Conservation (phyloP, 1,140 invertebrate species). For the Phthorimaea operculella region DNA sequence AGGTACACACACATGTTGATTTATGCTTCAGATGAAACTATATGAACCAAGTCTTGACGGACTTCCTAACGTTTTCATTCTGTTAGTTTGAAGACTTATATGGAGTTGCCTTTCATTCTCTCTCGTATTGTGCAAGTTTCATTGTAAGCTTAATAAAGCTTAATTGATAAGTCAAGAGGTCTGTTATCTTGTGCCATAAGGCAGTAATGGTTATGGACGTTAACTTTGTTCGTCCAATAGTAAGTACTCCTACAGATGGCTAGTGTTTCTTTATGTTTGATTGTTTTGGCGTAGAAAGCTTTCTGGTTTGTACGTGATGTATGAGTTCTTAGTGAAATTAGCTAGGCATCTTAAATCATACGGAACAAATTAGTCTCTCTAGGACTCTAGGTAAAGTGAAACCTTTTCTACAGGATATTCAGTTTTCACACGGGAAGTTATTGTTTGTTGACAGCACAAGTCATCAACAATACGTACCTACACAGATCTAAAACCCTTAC, state of each 20-base stretch:
- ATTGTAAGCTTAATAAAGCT: constrained; percentile 19
- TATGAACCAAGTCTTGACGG: no score
- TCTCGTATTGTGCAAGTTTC: constrained; percentile 5
- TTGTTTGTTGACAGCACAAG: constrained; percentile 23
- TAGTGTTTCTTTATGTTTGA: not conserved
- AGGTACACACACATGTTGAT: not conserved
- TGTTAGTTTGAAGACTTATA: no score
- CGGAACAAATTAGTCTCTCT: not conserved
- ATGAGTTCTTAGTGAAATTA: no score
- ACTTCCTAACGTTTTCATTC: no score
- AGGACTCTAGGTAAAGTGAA: not conserved
- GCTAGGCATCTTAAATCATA: no score
- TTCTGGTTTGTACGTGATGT: no score
- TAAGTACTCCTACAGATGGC: not conserved
- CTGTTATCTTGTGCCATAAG: constrained; percentile 19
- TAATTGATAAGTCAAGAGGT: constrained; percentile 30
- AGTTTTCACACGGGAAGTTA: constrained; percentile 34
- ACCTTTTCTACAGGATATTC: constrained; percentile 7
- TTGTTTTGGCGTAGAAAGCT: no score
- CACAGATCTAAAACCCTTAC: not conserved
- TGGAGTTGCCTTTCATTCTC: not conserved
- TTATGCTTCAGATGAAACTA: not conserved
- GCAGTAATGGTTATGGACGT: constrained; percentile 20
- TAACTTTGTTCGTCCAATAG: not conserved
- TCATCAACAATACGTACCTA: constrained; percentile 1